These are phyloP conservation scores for Gisinianus flammeolus DNA, from an alignment of 2,888 invertebrate species.

Conservation along the genomic window DNA sequence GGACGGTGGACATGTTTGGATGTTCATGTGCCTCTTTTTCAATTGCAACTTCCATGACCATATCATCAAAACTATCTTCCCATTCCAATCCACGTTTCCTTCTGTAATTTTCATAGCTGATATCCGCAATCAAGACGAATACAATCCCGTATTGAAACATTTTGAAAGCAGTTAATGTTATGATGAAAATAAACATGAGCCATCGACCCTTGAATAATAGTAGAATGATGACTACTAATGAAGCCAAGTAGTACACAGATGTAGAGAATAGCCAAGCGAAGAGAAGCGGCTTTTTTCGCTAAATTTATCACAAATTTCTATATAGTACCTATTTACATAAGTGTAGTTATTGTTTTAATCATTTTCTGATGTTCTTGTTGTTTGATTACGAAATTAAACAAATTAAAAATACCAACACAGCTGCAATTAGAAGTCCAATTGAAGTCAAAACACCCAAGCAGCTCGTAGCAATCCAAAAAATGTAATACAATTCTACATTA, in stretches of 20 bases:
- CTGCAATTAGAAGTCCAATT: background rate
- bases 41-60: background rate
- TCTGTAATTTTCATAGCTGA: background rate
- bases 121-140: background rate
- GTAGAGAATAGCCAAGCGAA: conserved; percentile 1
- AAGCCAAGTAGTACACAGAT: background rate
- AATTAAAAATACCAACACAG: background rate
- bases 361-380: too few species aligned
- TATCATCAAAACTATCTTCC: background rate
- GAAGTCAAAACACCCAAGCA: background rate
- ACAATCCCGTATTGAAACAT: background rate
- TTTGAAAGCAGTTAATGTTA: background rate
- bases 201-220: background rate
- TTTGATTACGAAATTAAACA: background rate
- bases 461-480: background rate
- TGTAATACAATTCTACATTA: background rate
- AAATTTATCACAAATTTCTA: background rate
- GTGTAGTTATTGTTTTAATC: too few species aligned
- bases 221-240: background rate
- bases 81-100: background rate
- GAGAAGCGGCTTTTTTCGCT: background rate
- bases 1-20: background rate
- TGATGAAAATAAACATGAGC: background rate
- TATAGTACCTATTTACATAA: too few species aligned
- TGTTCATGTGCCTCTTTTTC: background rate